Evolutionary conservation across 1,140 invertebrate genomes (phyloP), one percentile per base, ranked within the genome.

Genomic region (Laodelphax striatellus): DNA sequence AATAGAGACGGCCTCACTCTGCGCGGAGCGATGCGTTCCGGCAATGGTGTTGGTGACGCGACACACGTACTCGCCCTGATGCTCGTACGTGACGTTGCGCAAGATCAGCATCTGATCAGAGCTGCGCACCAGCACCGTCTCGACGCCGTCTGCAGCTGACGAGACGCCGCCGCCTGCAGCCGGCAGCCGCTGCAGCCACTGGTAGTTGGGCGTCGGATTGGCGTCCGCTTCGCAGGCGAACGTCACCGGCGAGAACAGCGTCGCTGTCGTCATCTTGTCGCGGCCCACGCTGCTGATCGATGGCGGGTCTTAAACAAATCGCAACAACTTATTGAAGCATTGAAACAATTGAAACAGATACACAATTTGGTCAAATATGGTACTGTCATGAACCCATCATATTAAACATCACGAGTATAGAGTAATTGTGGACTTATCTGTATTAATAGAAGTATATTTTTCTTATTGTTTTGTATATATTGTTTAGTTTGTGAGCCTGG

Each of bases 61-160:
- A 70, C 90, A 93, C 64, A 88, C 82, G 73, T 91, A 92, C 66
- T 89, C 82, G 5, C 90, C 90, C 69, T 92, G 88, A 70, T 90
- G 86, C 57, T 88, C 84, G 70, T 93, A 93, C 8, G 88, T 87
- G 38, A 92, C 85, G 71, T 91, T 91, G 63, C 82, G 80, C 16
- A 92, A 81, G 57, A 86, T 79, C 53, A 91, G 75, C 65, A 83
- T 80, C 1, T 86, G 77, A 17, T 88, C 86, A 5, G 80, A 78
- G 1, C 86, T 86, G 50, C 87, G 80, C 55, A 88, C 82, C 64
- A 86, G 75, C n/a, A 85, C 81, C 52, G 81, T 52, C 4, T 57
- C 22, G 64, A 42, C 34, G 34, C 34, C 8, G 34, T 28, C 24
- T 6, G 24, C 24, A 2, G 24, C 6, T 6, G 24, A 28, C 24